These are phyloP conservation scores for Platerodrilus igneus DNA, from an alignment of 2,888 invertebrate species.

Conservation along the genomic window DNA sequence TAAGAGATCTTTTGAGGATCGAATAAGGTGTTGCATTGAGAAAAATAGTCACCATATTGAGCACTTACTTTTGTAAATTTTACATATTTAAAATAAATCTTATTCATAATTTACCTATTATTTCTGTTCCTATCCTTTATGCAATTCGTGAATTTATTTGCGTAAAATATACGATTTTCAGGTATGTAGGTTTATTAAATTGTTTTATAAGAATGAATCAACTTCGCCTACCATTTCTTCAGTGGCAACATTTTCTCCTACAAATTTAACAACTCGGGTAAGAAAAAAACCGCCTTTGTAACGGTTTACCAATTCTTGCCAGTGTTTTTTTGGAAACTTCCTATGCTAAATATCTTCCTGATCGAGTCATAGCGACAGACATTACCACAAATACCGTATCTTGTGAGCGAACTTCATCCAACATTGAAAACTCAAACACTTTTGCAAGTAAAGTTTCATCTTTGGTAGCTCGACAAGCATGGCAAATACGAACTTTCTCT, in stretches of 20 bases:
- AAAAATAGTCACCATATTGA: too few species aligned
- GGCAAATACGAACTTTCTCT: conserved; percentile 86
- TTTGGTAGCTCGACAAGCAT: conserved; percentile 75
- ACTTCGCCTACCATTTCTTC: conserved; percentile 77
- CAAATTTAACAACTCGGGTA: conserved; percentile 75
- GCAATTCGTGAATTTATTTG: too few species aligned
- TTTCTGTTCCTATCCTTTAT: too few species aligned
- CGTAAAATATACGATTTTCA: too few species aligned
- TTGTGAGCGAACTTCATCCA: conserved; percentile 82
- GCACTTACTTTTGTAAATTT: too few species aligned
- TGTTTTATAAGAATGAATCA: conserved; percentile 71
- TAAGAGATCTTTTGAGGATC: too few species aligned
- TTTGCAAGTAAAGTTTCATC: conserved; percentile 66
- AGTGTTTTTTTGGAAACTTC: conserved; percentile 86
- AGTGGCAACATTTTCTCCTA: conserved; percentile 84
- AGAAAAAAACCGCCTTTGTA: conserved; percentile 83
- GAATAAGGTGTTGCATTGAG: too few species aligned
- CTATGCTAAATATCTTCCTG: conserved; percentile 86
- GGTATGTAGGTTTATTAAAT: too few species aligned
- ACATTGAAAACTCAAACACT: conserved; percentile 71
- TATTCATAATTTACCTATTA: too few species aligned
- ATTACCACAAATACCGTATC: conserved; percentile 87
- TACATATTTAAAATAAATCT: too few species aligned
- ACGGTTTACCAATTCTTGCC: conserved; percentile 67
- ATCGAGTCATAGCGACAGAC: conserved; percentile 74